Base-by-base conservation (phyloP, 2,113 vertebrate species). In the Indicator indicator region DNA sequence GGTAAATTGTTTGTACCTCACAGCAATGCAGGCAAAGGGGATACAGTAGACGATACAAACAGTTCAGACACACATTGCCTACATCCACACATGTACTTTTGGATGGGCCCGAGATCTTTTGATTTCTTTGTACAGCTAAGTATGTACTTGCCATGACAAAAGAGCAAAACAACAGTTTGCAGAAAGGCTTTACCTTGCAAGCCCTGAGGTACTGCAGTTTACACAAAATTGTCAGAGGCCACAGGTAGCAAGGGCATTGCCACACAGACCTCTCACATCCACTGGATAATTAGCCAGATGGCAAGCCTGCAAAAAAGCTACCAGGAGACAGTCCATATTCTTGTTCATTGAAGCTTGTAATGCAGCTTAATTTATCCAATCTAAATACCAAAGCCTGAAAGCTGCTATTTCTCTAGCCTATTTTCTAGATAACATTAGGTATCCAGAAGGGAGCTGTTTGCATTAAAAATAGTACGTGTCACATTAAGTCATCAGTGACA, bases 321-420 rank as follows among this genome's bases (percentile, higher is more conserved):
- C 95, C 92, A 93, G 38, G 14, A 90, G 91, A 76, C 42, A 78
- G 64, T 50, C 90, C 73, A 65, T 88, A 95, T 75, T 93, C 84
- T 77, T 24, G 82, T 93, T 97, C 94, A 92, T 74, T 30, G 60
- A 91, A 94, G 15, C 50, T 27, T 92, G 75, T 95, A 97, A 97
- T 89, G 85, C 83, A 97, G 95, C 88, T 96, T 95, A 91, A 92
- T 96, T 97, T 97, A 83, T 96, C 89, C 95, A 94, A 78, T 94
- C 54, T 95, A 96, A 96, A 96, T 86, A 97, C 54, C 88, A 96
- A 94, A 67, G 56, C 62, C 87, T 86, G 75, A 97, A 94, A 97
- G 88, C 89, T 92, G 88, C 79, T 73, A 30, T 84, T 92, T 97
- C 93, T 95, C 75, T 86, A 79, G 33, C 83, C 88, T 62, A 19